Evolutionary conservation across 1,140 invertebrate genomes (phyloP).

Genomic region (Sweltsa coloradensis): DNA sequence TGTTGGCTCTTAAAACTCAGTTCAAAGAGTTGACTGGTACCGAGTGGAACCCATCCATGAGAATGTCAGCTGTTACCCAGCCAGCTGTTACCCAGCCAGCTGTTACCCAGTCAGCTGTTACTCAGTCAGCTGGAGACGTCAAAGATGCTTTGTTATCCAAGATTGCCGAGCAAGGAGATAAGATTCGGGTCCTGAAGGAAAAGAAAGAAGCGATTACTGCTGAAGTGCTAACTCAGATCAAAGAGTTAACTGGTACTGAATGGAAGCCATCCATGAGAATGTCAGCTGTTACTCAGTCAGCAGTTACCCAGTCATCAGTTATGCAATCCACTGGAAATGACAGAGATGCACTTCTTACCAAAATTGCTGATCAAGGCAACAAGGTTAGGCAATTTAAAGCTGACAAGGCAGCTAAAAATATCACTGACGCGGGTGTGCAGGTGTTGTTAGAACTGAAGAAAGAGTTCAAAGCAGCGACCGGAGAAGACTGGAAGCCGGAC

Average conservation of each 20-base stretch:
- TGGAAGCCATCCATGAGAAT: too few species aligned
- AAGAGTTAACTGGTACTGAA: constrained; percentile 42
- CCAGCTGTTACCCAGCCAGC: too few species aligned
- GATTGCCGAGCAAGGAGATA: constrained; percentile 50
- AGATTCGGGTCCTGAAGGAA: constrained; percentile 55
- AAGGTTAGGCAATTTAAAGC: constrained; percentile 52
- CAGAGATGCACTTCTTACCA: constrained; percentile 29
- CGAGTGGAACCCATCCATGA: constrained; percentile 55
- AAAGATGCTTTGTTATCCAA: constrained; percentile 13
- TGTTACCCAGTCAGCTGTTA: too few species aligned
- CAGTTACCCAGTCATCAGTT: too few species aligned
- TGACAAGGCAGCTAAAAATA: constrained; percentile 46
- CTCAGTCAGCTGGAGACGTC: constrained; percentile 17
- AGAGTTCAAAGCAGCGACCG: constrained; percentile 46
- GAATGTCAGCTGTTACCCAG: too few species aligned
- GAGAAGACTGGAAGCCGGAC: constrained; percentile 51
- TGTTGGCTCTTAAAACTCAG: constrained; percentile 49
- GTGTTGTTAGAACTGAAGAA: constrained; percentile 46
- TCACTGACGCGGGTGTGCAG: constrained; percentile 47
- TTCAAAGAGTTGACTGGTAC: constrained; percentile 45
- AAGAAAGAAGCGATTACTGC: constrained; percentile 48
- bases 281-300: too few species aligned
- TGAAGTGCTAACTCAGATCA: constrained; percentile 51
- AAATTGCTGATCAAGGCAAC: constrained; percentile 57
- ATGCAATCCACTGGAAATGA: not conserved